A percentile compares a stretch with the other conserved stretches of the same genome.
These are phyloP conservation scores for Centropristis striata DNA, from an alignment of 2,113 vertebrate genomes.

Conservation along the genomic window DNA sequence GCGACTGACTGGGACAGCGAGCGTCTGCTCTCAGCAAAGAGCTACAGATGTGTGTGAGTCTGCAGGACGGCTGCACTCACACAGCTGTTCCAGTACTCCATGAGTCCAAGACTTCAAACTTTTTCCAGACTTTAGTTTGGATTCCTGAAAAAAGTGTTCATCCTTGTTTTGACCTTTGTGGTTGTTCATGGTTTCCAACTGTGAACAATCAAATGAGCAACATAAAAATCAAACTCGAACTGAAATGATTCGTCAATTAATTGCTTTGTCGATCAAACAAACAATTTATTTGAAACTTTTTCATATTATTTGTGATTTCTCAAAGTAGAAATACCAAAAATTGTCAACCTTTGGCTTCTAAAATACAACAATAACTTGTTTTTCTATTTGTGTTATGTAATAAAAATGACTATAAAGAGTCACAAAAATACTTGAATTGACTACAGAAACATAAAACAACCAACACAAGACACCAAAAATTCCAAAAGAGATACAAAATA, in stretches of 20 bases:
- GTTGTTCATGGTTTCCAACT: background rate
- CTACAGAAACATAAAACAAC: no score
- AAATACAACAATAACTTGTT: background rate
- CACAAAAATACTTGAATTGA: no score
- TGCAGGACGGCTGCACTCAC: conserved; percentile 31
- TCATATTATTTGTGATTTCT: no score
- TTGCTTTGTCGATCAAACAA: background rate
- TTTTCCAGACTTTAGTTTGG: conserved; percentile 38
- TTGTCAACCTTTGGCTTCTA: background rate
- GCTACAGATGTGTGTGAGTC: conserved; percentile 40
- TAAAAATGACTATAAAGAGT: no score
- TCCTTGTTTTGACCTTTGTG: background rate
- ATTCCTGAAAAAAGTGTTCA: background rate
- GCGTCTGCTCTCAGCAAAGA: background rate
- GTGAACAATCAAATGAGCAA: background rate
- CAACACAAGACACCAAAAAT: no score
- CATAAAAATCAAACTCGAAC: background rate
- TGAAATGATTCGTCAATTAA: background rate
- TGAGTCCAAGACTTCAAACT: conserved; percentile 3
- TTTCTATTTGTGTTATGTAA: no score
- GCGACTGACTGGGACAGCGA: conserved; percentile 28
- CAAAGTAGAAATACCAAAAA: background rate
- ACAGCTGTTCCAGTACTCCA: conserved; percentile 33
- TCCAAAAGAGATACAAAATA: no score
- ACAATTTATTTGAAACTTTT: no score